Base-by-base conservation (phyloP, 2,797 vertebrate genomes). In the Gallinago solitaria region DNA sequence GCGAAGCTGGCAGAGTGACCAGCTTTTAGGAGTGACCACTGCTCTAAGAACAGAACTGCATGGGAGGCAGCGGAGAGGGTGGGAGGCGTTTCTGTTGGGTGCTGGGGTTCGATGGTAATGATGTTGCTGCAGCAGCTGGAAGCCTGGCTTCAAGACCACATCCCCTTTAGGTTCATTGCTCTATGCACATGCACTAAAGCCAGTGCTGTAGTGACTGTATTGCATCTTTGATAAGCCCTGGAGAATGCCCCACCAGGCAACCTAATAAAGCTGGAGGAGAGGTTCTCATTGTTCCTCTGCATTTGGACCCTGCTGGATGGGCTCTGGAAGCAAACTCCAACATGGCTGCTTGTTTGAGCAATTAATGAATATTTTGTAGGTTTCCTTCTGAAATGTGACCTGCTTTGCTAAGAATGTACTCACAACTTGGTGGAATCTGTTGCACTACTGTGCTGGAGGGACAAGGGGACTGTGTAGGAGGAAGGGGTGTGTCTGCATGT, bases 271-370 rank as follows among this genome's bases (percentile, higher is more conserved):
- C 21, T 20, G 33, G 41, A 70, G 85, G 18, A 88, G 70, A 73
- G 19, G 21, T 43, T 88, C 32, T 25, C 33, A 0, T 64, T 1
- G 0, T 54, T 53, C 16, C 16, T 25, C 28, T 60, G 54, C 28
- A 9, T 89, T 85, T 83, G 35, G 35, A 70, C 92, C 27, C 24
- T 91, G 15, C 74, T 88, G 54, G 43, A 11, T 6, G 1, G 33
- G 16, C 53, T 77, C 45, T 43, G 74, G 87, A 69, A 69, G 24
- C 25, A 65, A 60, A 68, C 41, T 80, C 45, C 8, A 54, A 17
- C 23, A 41, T 71, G 43, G 25, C 43, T 80, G 15, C 28, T 83
- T 54, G 5, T 47, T 75, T 85, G 69, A 56, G 32, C 45, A 61
- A 35, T 41, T 37, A 50, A 10, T 74, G 16, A 79, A 2, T 83